Evolutionary conservation across 30 jellyfish, hydroid and myxozoan species (phyloP), one percentile per base, ranked within the genome.

Genomic region (Hydractinia echinata): DNA sequence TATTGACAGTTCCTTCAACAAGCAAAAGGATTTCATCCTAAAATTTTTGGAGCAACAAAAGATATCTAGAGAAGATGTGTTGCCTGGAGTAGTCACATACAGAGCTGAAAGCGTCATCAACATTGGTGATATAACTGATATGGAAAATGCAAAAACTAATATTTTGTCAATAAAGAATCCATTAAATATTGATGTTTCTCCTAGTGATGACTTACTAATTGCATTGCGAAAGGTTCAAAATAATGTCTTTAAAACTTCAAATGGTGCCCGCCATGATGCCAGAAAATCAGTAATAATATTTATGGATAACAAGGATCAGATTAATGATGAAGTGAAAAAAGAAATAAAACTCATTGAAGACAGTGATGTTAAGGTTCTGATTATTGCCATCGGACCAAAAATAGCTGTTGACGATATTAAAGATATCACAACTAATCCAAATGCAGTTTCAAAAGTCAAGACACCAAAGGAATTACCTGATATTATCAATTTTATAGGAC

Each of bases 221-320:
- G 74, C 74, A n/a, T 64, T 64, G n/a, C 19, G n/a, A 6, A n/a
- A 64, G 19, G 74, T 64, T 4, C 50, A 52, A 19, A 81, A 73
- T 64, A 49, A 58, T 68, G 44, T 84, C 58, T 79, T 89, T 54
- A 19, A 76, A 6, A 53, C 78, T 18, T 7, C 14, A 49, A 51
- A 76, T 44, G 96, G 95, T 60, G 96, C 88, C 4, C 64, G 95
- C 62, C 71, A 71, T 11, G 88, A 78, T 19, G 95, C 66, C 9
- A 79, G 84, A 55, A 89, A 89, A 58, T 44, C 76, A 52, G 76
- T 85, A 14, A 53, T 89, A 19, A 55, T 89, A 4, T 89, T 89
- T 50, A 73, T 87, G n/a, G 77, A 87, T 50, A 54, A 54, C 61
- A 80, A 81, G 0, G 54, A 7, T 64, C 74, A 64, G 4, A 4